These are phyloP conservation scores for Chrysogorgia sp. DNA, from an alignment of 92 coral and sea anemone species.

Conservation along the genomic window DNA sequence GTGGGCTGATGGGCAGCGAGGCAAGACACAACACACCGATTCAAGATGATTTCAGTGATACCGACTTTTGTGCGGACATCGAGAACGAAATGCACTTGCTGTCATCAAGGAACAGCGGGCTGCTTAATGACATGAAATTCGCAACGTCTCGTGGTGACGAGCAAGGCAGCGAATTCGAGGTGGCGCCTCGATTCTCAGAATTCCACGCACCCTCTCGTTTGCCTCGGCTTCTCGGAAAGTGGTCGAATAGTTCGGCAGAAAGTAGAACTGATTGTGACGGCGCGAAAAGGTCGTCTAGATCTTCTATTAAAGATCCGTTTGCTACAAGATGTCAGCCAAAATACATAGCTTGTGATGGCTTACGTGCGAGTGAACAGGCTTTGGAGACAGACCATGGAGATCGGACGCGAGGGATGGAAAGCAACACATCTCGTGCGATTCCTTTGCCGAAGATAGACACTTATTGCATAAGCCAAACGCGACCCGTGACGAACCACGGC, in stretches of 20 bases:
- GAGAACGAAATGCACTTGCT: neutral
- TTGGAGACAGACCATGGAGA: too few species aligned
- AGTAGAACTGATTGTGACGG: neutral
- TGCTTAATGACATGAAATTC: neutral
- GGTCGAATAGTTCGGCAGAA: neutral
- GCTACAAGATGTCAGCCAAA: neutral
- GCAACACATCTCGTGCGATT: neutral
- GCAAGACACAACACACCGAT: constrained; percentile 41
- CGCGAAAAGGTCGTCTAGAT: neutral
- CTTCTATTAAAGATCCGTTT: neutral
- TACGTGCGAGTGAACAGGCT: neutral
- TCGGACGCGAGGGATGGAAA: neutral
- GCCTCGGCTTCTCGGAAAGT: neutral
- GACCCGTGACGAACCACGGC: constrained; percentile 32
- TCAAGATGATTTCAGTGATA: neutral
- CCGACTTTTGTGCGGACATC: neutral
- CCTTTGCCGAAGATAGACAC: constrained; percentile 37
- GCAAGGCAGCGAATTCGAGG: neutral
- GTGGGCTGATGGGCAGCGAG: constrained; percentile 29
- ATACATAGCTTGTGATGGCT: neutral
- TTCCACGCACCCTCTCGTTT: neutral
- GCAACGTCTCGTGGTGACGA: neutral
- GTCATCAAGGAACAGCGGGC: neutral
- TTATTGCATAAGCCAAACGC: constrained; percentile 17
- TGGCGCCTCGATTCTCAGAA: neutral